These are phyloP conservation scores for Pantherophis alleghaniensis DNA, from an alignment of 2,797 vertebrate genomes.

Conservation along the genomic window DNA sequence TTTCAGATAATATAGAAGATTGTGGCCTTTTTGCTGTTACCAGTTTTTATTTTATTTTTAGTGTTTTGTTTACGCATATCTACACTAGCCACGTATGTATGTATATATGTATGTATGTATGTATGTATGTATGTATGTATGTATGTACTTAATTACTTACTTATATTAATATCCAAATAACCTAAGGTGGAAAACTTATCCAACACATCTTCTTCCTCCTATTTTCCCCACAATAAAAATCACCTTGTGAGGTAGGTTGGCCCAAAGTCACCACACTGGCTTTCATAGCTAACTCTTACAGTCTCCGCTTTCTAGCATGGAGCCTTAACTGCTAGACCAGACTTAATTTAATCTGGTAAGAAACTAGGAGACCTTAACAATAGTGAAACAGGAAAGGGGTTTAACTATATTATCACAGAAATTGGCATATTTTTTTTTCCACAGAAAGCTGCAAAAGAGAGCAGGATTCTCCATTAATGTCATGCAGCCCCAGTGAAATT, in stretches of 20 bases:
- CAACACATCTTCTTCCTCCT: not conserved
- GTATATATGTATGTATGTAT: not conserved
- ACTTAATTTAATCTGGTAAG: not conserved
- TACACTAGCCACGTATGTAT: not conserved
- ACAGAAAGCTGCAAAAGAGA: slow-evolving; percentile 66
- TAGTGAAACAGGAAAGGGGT: not conserved
- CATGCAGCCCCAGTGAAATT: slow-evolving; percentile 48
- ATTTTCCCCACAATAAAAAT: not conserved
- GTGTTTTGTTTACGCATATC: not conserved
- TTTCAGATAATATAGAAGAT: not conserved
- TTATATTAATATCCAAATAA: not conserved
- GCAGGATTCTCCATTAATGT: slow-evolving; percentile 51
- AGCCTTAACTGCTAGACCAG: not conserved
- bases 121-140: not conserved
- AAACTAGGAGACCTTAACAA: not conserved
- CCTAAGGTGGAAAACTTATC: not conserved
- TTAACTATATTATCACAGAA: not conserved
- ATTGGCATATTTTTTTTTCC: slow-evolving; percentile 41
- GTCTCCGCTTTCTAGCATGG: not conserved
- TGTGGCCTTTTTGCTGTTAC: not conserved
- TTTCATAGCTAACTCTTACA: not conserved
- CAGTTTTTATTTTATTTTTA: not conserved
- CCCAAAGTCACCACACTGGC: not conserved
- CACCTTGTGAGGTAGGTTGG: not conserved
- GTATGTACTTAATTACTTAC: not conserved